Evolutionary conservation across 2,797 vertebrate species (phyloP).

Genomic region (Cyclura pinguis): DNA sequence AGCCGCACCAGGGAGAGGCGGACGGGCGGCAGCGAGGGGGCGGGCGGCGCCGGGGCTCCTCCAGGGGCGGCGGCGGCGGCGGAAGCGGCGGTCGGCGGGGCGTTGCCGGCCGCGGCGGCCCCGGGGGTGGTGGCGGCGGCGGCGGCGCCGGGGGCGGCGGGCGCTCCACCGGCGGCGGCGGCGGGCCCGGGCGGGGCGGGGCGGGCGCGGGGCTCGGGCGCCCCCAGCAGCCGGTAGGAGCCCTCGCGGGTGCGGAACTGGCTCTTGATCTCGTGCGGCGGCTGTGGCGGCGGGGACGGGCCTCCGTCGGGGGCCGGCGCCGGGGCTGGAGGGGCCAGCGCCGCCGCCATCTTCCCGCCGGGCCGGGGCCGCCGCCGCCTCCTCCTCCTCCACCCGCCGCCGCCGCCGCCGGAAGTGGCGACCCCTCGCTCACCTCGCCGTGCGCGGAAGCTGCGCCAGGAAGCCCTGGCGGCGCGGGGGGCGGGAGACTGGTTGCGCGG

Average conservation of each 20-base stretch:
- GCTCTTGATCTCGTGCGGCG: constrained; percentile 90
- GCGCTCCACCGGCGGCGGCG: constrained; percentile 57
- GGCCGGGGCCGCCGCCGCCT: constrained; percentile 18
- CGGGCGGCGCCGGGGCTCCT: neutral
- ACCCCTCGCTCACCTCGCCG: neutral
- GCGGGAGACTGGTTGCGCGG: constrained; percentile 24
- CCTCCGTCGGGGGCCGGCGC: constrained; percentile 70
- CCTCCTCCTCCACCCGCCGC: too few relatives aligned
- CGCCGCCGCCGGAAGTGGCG: constrained; percentile 59
- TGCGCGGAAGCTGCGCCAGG: constrained; percentile 27
- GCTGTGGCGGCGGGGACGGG: constrained; percentile 79
- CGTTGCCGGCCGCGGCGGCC: neutral
- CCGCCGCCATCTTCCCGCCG: constrained; percentile 42
- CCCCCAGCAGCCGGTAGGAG: constrained; percentile 92
- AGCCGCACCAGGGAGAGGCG: constrained; percentile 89
- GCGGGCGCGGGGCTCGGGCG: constrained; percentile 83
- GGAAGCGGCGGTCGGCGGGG: neutral
- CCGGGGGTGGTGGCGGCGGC: neutral
- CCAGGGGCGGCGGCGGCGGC: constrained; percentile 69
- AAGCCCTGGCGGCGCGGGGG: neutral
- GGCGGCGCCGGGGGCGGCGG: constrained; percentile 63
- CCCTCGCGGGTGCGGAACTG: constrained; percentile 94
- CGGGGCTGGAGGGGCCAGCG: constrained; percentile 34
- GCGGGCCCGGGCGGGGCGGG: constrained; percentile 76
- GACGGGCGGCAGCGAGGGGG: constrained; percentile 29